Evolutionary conservation across 2,888 invertebrate genomes (phyloP), one percentile per base, ranked within the genome.

Genomic region (Drosophila subquinaria): DNA sequence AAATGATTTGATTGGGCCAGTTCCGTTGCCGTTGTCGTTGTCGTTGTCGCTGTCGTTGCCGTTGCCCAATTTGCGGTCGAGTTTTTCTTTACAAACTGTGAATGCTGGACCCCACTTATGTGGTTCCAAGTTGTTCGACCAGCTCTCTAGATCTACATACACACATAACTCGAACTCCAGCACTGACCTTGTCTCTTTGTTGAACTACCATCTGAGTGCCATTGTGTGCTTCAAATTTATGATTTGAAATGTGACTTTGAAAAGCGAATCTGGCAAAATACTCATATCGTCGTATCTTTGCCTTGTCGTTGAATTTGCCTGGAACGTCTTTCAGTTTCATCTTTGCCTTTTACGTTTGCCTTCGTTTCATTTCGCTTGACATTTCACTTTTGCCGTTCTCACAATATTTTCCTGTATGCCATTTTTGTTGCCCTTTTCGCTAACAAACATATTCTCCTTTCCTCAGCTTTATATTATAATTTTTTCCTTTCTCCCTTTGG

Each of bases 181-280:
- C 30, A n/a, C 36, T 60, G 55, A 68, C 64, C 65, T 57, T 53
- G 53, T 66, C 45, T 35, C 69, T 59, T 74, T 79, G 65, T 60
- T 61, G 51, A 59, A 20, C 13, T 11, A 51, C 27, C 38, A 56
- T 30, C 20, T 66, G 64, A 69, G 47, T 73, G 55, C 56, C 33
- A 56, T 51, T 75, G 73, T 84, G 72, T 87, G 73, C 71, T 69
- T 69, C 57, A 84, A 84, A 84, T 87, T 84, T 84, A 84, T 84
- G 84, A 84, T 87, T 84, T 87, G 73, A 71, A 75, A 76, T 84
- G 82, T 72, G 83, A 84, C 85, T 84, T 87, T 84, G 80, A 82
- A 84, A 87, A 84, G 80, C 83, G 68, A 65, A 61, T 35, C 65
- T 60, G 45, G 36, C 56, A 52, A 42, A 71, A 66, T 48, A 59